Base-by-base conservation (phyloP, 2,113 vertebrate genomes). In the Falco punctatus region DNA sequence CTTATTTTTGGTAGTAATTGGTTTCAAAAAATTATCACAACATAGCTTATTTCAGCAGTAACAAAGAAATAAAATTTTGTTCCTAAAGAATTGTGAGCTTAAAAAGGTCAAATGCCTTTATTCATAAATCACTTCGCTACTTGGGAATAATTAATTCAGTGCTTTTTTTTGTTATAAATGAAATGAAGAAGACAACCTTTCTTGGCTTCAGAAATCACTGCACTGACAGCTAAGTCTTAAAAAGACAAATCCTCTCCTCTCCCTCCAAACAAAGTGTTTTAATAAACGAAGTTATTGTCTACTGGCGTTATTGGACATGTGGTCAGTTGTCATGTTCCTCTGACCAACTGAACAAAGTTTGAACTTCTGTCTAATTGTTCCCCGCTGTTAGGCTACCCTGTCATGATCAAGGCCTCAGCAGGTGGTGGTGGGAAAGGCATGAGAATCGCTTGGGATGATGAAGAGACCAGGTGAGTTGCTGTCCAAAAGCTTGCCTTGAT, bases 341-440 rank as follows among this genome's bases (percentile, higher is more conserved):
- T 98, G 98, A 98, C 98, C 98, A 98, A 97, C 98, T 98, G 98
- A 99, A 99, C 99, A 99, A 99, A 99, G 98, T 98, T 98, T 99
- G 98, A 98, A 98, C 98, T 98, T 98, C 97, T 98, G 98, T 99
- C 98, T 99, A 98, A 98, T 98, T 99, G 99, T 98, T 98, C 98
- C 99, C 99, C 94, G 98, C 98, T 99, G 99, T 97, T 99, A 99
- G 99, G 99, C 96, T 99, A 99, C 97, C 99, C 99, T 75, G 99
- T 99, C 96, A 99, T 99, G 99, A 99, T 99, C 98, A 99, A 99
- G 98, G 99, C 99, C 49, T 99, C 99, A 93, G 99, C 99, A 86
- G 99, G 99, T 93, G 99, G 99, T 93, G 99, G 99, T 96, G 99
- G 99, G 73, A 99, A 99, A 98, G 99, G 99, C 97, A 99, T 99